Evolutionary conservation across 53 echinoderm and acorn worm genomes (phyloP).

Genomic region (Holothuria scabra): DNA sequence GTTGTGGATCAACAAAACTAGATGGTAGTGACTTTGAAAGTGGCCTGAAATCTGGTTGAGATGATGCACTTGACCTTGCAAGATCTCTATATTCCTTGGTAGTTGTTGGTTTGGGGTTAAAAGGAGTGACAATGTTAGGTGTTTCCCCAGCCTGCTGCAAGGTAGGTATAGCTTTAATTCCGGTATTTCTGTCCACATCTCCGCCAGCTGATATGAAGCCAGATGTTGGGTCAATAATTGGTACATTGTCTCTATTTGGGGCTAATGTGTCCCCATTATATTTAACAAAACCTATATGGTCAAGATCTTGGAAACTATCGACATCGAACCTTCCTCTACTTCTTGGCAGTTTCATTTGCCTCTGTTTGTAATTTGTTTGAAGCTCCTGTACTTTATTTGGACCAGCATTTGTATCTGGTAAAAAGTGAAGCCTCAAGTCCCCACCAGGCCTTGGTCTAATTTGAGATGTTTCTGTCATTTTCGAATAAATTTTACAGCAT

Average conservation of each 20-base stretch:
- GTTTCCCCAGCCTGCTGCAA: constrained; percentile 82
- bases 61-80: constrained; percentile 31
- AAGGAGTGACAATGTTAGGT: constrained; percentile 90
- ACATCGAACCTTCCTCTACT: constrained; percentile 80
- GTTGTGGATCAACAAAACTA: constrained; percentile 51
- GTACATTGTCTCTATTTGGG: constrained; percentile 77
- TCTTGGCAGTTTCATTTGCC: constrained; percentile 88
- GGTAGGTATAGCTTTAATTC: constrained; percentile 66
- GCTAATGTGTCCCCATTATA: constrained; percentile 96
- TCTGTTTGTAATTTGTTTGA: constrained; percentile 53
- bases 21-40: constrained; percentile 47
- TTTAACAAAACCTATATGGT: constrained; percentile 80
- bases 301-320: constrained; percentile 82
- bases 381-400: constrained; percentile 79
- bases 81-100: constrained; percentile 77
- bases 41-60: constrained; percentile 3
- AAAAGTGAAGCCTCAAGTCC: constrained; percentile 78
- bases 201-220: constrained; percentile 90
- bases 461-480: constrained; percentile 80
- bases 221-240: constrained; percentile 88
- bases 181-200: constrained; percentile 90
- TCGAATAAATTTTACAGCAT: not conserved
- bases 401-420: constrained; percentile 92
- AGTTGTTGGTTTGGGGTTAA: constrained; percentile 70
- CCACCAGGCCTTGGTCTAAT: constrained; percentile 77